Evolutionary conservation across 2,797 vertebrate species (phyloP).

Genomic region (Petrocephalus sullivani): DNA sequence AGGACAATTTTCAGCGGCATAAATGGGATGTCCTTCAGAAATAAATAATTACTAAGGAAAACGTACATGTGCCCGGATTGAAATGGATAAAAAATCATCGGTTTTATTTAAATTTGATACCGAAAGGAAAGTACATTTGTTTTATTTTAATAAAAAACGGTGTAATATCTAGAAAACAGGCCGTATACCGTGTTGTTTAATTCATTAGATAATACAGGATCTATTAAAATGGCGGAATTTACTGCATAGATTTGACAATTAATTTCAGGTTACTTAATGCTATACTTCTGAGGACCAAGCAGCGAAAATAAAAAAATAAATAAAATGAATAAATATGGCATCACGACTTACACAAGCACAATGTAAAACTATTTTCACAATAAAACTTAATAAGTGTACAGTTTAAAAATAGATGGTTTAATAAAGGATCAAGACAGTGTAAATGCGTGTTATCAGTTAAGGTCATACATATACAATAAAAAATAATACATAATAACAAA

Average conservation of each 20-base stretch:
- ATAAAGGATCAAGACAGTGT: background rate
- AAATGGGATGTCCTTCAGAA: background rate
- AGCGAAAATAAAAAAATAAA: background rate
- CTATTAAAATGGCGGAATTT: background rate
- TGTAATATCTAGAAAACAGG: background rate
- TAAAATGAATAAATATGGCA: background rate
- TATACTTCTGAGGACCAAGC: background rate
- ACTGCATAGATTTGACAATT: background rate
- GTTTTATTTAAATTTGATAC: background rate
- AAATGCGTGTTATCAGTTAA: background rate
- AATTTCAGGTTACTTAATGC: background rate
- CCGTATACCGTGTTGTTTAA: background rate
- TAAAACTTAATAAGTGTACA: background rate
- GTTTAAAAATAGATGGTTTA: conserved; percentile 2
- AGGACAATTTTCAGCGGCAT: background rate
- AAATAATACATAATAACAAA: background rate
- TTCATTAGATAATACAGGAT: background rate
- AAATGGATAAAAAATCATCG: background rate
- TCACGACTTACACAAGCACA: background rate
- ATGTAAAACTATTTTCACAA: background rate
- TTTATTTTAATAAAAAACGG: background rate
- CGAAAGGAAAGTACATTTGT: background rate
- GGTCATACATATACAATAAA: background rate
- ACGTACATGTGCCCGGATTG: background rate
- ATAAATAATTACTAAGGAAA: background rate